Evolutionary conservation across 2,888 invertebrate genomes (phyloP).

Genomic region (Mactromeris polynyma): DNA sequence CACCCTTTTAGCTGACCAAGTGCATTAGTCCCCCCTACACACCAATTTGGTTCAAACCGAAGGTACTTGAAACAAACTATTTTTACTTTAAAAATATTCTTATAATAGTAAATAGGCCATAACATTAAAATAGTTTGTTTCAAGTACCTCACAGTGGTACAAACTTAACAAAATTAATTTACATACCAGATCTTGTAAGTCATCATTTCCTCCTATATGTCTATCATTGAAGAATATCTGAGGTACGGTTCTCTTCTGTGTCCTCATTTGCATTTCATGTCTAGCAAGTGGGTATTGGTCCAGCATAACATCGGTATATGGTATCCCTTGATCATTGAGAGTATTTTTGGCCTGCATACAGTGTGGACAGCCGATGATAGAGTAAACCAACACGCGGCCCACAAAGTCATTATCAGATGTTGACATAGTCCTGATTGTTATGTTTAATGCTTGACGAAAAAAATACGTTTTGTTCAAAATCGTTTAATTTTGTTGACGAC

Average conservation of each 20-base stretch:
- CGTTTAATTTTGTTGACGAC: neutral
- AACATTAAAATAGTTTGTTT: no score
- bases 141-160: no score
- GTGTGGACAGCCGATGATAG: constrained; percentile 86
- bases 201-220: constrained; percentile 86
- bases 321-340: constrained; percentile 81
- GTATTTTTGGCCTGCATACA: constrained; percentile 85
- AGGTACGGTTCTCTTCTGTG: constrained; percentile 85
- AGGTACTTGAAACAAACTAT: no score
- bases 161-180: no score
- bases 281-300: constrained; percentile 85
- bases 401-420: neutral
- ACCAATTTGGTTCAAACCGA: no score
- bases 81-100: no score
- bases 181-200: constrained; percentile 83
- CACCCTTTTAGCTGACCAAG: no score
- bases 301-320: constrained; percentile 86
- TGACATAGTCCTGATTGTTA: neutral
- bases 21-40: no score
- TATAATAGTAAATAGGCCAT: no score
- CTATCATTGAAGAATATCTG: constrained; percentile 87
- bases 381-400: constrained; percentile 86
- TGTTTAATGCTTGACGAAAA: neutral
- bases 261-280: constrained; percentile 80
- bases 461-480: neutral